Base-by-base conservation (phyloP, 2,797 vertebrate genomes). In the Cyclura pinguis region DNA sequence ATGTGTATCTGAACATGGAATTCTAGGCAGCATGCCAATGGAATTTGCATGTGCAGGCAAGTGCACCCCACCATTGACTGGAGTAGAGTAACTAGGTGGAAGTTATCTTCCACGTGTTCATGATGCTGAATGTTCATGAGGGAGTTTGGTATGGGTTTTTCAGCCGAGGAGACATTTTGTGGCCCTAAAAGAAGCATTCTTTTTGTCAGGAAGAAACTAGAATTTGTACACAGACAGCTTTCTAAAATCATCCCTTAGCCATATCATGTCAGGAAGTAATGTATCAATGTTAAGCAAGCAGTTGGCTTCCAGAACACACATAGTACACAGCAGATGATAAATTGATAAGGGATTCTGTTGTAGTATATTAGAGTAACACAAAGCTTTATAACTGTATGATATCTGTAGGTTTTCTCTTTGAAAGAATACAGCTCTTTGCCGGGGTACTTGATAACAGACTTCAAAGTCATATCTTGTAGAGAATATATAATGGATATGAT, bases 21-120 rank as follows among this genome's bases (percentile, higher is more conserved):
- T 98, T 98, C 97, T 97, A 97, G 97, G 98, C 98, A 95, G 91
- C 93, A 92, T 76, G 97, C 97, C 97, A 98, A 94, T 97, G 97
- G 97, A 97, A 97, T 98, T 97, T 96, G 96, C 96, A 96, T 96
- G 97, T 97, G 96, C 97, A 98, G 98, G 97, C 97, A 97, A 97
- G 91, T 94, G 57, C 97, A 95, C 88, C 95, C 96, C 96, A 97
- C 96, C 22, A 91, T 93, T 64, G 1, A 96, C 87, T 89, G 93
- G 93, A 90, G 80, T 85, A 88, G 64, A 97, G 94, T 91, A 95
- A n/a, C 94, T 95, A 95, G 95, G 94, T 96, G 94, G 91, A 92
- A 76, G 78, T 80, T 86, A 92, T 91, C 78, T 93, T 77, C 42
- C 73, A 52, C 82, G 0, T 89, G 89, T 90, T 78, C 83, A 14